phyloP scores from a whole-genome alignment of 30 jellyfish, hydroid and myxozoan genomes.

The Rhopilema esculentum region DNA sequence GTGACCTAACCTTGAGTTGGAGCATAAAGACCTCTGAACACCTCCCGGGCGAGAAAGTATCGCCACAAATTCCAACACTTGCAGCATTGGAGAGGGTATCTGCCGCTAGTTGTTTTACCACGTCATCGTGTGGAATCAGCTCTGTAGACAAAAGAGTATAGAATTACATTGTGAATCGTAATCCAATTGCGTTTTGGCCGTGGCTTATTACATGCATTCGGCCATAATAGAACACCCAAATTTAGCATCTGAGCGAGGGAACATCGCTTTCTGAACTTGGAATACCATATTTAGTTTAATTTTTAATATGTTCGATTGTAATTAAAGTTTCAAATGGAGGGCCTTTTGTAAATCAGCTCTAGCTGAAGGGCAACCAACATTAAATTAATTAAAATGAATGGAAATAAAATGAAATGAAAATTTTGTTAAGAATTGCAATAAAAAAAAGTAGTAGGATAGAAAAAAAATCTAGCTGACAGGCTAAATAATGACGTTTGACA shows the following conservation, averaged over 20 bases:
- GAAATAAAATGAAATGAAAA: too few species aligned
- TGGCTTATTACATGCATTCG: too few species aligned
- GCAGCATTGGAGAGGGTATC: constrained; percentile 87
- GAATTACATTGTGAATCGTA: not conserved
- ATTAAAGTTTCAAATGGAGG: too few species aligned
- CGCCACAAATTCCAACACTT: constrained; percentile 82
- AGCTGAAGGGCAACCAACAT: too few species aligned
- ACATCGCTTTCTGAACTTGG: too few species aligned
- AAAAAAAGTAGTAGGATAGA: not conserved
- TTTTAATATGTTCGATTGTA: too few species aligned
- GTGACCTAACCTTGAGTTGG: constrained; percentile 73
- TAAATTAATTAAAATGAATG: too few species aligned
- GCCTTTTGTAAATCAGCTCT: too few species aligned
- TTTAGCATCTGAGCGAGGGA: too few species aligned
- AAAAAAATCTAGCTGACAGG: not conserved
- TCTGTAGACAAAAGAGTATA: constrained; percentile 16
- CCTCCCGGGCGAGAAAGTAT: constrained; percentile 91
- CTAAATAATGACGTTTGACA: too few species aligned
- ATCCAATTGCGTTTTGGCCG: not conserved
- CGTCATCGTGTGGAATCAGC: constrained; percentile 91
- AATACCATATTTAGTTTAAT: too few species aligned
- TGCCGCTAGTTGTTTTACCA: constrained; percentile 92
- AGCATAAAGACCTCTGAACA: constrained; percentile 70
- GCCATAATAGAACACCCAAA: too few species aligned
- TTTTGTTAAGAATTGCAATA: not conserved